Conservation (phyloP, 2,113 vertebrate genomes). For the Zonotrichia leucophrys region DNA sequence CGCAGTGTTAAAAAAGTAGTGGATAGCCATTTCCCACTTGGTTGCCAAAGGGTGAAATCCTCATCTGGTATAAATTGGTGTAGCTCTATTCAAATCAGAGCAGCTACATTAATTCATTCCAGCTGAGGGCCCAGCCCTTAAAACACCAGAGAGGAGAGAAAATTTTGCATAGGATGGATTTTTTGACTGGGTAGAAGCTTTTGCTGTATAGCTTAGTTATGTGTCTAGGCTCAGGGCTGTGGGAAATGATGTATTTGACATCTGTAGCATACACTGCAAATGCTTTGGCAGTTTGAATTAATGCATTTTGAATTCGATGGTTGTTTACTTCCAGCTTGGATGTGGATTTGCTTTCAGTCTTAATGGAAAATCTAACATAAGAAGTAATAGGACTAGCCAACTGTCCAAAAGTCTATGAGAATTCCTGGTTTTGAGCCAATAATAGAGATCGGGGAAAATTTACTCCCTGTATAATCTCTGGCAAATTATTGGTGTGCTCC, state of each 20-base stretch:
- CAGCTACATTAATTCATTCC: neutral
- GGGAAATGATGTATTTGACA: neutral
- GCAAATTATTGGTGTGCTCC: neutral
- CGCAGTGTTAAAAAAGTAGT: neutral
- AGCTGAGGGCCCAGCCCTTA: constrained; percentile 8
- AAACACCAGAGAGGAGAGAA: neutral
- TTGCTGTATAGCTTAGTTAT: neutral
- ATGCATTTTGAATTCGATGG: neutral
- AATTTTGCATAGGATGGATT: constrained; percentile 8
- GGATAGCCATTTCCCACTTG: constrained; percentile 13
- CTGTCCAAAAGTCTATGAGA: neutral
- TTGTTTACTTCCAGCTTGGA: constrained; percentile 27
- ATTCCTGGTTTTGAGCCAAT: neutral
- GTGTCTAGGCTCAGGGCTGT: neutral
- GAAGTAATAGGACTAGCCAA: constrained; percentile 9
- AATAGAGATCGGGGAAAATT: neutral
- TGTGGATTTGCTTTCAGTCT: constrained; percentile 30
- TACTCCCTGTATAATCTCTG: neutral
- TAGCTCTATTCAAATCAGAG: constrained; percentile 16
- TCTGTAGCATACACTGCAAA: neutral
- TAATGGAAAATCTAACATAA: neutral
- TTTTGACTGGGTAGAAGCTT: neutral
- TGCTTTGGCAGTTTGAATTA: constrained; percentile 1
- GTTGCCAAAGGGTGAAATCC: neutral
- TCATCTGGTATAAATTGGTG: neutral